A percentile compares a stretch with the other conserved stretches of the same genome.
These are phyloP conservation scores for Melitaea athalia DNA, from an alignment of 2,888 invertebrate species.

Conservation along the genomic window DNA sequence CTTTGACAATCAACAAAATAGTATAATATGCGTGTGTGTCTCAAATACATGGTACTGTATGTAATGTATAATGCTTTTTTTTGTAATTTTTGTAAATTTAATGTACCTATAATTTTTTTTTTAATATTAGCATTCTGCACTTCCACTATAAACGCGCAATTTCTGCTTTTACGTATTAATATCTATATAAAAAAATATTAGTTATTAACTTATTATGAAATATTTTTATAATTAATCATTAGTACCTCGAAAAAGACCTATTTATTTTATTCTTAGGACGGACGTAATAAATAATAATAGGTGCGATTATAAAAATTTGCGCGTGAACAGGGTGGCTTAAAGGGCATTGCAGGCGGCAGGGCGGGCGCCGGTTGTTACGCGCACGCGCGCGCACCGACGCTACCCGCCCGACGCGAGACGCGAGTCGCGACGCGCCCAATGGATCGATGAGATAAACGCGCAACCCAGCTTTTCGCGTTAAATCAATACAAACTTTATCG, in stretches of 20 bases:
- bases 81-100: too few relatives aligned
- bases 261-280: constrained; percentile 6
- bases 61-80: too few relatives aligned
- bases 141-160: too few relatives aligned
- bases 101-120: too few relatives aligned
- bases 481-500: constrained; percentile 89
- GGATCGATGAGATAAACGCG: constrained; percentile 90
- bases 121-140: too few relatives aligned
- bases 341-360: constrained; percentile 51
- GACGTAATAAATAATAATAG: constrained; percentile 23
- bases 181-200: too few relatives aligned
- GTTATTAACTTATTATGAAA: background rate
- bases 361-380: constrained; percentile 52
- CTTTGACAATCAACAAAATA: too few relatives aligned
- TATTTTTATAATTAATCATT: background rate
- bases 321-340: constrained; percentile 72
- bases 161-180: too few relatives aligned
- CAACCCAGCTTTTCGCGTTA: constrained; percentile 85
- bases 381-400: constrained; percentile 46
- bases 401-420: constrained; percentile 45
- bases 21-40: too few relatives aligned
- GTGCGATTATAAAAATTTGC: constrained; percentile 53
- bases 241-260: background rate
- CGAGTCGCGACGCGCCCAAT: constrained; percentile 61
- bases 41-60: too few relatives aligned